A percentile compares a stretch with the other conserved stretches of the same genome.
These are phyloP conservation scores for Eufriesea mexicana DNA, from an alignment of 1,140 invertebrate genomes.

Conservation along the genomic window DNA sequence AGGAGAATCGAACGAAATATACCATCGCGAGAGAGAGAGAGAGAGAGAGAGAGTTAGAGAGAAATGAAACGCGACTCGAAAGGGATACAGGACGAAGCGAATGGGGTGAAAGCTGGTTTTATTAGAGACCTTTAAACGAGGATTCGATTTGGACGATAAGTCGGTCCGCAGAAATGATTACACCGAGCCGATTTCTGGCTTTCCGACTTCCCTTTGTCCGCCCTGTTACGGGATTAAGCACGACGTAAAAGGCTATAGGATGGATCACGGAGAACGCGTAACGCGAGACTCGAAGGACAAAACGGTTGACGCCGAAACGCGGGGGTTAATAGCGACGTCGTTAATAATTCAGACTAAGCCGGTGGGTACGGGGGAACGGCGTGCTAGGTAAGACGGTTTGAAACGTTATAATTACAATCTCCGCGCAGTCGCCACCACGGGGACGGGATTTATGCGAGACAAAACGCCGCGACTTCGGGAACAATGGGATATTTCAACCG, in stretches of 20 bases:
- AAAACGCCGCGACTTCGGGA: neutral
- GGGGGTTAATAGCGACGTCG: neutral
- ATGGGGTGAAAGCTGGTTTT: neutral
- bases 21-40: too few relatives aligned
- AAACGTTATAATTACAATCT: neutral
- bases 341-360: neutral
- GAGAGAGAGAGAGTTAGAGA: neutral
- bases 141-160: neutral
- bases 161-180: slow-evolving; percentile 3
- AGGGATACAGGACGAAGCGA: neutral
- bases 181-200: neutral
- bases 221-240: neutral
- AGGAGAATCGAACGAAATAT: neutral
- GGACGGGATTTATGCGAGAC: neutral
- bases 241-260: neutral
- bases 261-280: neutral
- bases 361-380: too few relatives aligned
- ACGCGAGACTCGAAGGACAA: neutral
- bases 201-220: neutral
- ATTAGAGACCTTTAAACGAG: slow-evolving; percentile 11
- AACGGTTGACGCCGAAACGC: neutral
- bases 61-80: too few relatives aligned
- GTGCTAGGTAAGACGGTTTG: neutral
- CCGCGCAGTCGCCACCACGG: neutral
- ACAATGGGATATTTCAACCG: neutral